phyloP scores from a whole-genome alignment of 2,113 vertebrate genomes.

The Pseudolaguvia tuberculata region DNA sequence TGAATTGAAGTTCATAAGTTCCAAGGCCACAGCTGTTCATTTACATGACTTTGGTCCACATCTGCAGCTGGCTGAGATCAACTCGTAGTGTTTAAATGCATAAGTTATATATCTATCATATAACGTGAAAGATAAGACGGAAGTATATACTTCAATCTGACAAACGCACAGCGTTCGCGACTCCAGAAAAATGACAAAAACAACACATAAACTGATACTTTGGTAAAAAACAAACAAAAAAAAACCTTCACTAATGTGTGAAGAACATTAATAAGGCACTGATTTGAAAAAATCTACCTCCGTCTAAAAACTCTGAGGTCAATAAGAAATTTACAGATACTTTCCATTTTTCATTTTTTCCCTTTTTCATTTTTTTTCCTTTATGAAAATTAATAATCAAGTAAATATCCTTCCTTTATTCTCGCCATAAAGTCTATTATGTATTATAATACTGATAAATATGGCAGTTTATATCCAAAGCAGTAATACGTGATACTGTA shows the following conservation, averaged over 20 bases:
- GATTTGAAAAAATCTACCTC: slow-evolving; percentile 55
- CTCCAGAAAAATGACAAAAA: slow-evolving; percentile 63
- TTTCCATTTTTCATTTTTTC: slow-evolving; percentile 73
- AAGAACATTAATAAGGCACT: slow-evolving; percentile 55
- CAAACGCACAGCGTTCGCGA: slow-evolving; percentile 93
- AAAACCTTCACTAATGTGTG: slow-evolving; percentile 58
- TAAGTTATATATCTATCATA: slow-evolving; percentile 94
- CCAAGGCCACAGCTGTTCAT: slow-evolving; percentile 74
- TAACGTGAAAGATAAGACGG: slow-evolving; percentile 80
- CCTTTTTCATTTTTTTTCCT: slow-evolving; percentile 22
- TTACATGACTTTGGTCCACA: slow-evolving; percentile 59
- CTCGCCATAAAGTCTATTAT: slow-evolving; percentile 54
- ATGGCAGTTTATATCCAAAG: slow-evolving; percentile 55
- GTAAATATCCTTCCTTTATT: slow-evolving; percentile 45
- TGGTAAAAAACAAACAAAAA: slow-evolving; percentile 57
- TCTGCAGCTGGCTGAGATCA: slow-evolving; percentile 90
- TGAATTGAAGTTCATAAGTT: slow-evolving; percentile 82
- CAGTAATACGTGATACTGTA: slow-evolving; percentile 57
- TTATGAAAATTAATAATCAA: slow-evolving; percentile 42
- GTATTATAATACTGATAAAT: slow-evolving; percentile 65
- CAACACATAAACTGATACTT: slow-evolving; percentile 56
- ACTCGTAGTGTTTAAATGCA: slow-evolving; percentile 97
- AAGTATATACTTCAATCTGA: slow-evolving; percentile 82
- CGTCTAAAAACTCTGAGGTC: slow-evolving; percentile 64
- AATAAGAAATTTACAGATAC: slow-evolving; percentile 66